phyloP scores from a whole-genome alignment of 2,888 invertebrate genomes.

The Nymphalis c-album region DNA sequence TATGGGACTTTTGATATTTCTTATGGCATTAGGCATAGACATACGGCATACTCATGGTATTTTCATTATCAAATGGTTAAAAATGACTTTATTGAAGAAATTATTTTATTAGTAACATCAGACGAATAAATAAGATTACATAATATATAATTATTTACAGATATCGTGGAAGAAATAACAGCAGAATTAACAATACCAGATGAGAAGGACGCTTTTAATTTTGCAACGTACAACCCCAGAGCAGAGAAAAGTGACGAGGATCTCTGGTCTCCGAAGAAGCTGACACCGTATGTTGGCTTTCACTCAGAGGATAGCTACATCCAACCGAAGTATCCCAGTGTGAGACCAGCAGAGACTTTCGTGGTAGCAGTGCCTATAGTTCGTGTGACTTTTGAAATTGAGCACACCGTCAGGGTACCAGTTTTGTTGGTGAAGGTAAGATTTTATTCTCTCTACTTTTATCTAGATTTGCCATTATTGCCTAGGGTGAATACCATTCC shows the following conservation, averaged over 20 bases:
- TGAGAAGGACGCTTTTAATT: slow-evolving; percentile 76
- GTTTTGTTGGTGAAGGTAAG: slow-evolving; percentile 66
- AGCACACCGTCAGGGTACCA: slow-evolving; percentile 70
- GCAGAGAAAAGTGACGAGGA: slow-evolving; percentile 79
- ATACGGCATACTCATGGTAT: too few relatives aligned
- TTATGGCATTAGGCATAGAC: too few relatives aligned
- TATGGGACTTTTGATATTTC: too few relatives aligned
- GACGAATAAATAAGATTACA: not conserved
- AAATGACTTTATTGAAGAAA: too few relatives aligned
- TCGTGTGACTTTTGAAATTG: slow-evolving; percentile 84
- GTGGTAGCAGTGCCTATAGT: slow-evolving; percentile 80
- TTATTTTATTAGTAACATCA: too few relatives aligned
- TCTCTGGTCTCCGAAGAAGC: slow-evolving; percentile 87
- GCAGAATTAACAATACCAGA: slow-evolving; percentile 67
- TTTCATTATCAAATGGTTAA: too few relatives aligned
- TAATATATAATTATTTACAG: slow-evolving; percentile 50
- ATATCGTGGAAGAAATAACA: slow-evolving; percentile 74
- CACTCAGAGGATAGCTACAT: slow-evolving; percentile 61
- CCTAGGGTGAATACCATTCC: not conserved
- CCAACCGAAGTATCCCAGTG: slow-evolving; percentile 63
- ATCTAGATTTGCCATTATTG: too few relatives aligned
- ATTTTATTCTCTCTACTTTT: not conserved
- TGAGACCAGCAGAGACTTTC: slow-evolving; percentile 76
- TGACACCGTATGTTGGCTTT: slow-evolving; percentile 64
- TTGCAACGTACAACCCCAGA: slow-evolving; percentile 67